These are phyloP conservation scores for Hypolimnas misippus DNA, from an alignment of 2,888 invertebrate species.

Conservation along the genomic window DNA sequence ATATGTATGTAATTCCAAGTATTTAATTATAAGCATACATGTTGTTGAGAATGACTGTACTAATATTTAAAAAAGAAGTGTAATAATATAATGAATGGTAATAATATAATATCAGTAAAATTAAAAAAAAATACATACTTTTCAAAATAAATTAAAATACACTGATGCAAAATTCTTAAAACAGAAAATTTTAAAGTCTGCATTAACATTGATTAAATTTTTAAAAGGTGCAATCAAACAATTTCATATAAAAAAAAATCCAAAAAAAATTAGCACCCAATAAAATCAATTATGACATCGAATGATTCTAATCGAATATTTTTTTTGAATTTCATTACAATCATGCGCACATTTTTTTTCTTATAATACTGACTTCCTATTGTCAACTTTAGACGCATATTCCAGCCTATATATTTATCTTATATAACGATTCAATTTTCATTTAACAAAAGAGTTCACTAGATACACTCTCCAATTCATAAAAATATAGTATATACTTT, in stretches of 20 bases:
- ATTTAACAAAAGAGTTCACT: conserved; percentile 42
- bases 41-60: no score
- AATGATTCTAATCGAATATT: neutral
- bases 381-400: conserved; percentile 31
- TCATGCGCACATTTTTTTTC: conserved; percentile 5
- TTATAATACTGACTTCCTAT: conserved; percentile 37
- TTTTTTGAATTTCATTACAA: neutral
- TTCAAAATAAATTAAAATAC: no score
- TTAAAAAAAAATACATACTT: neutral
- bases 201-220: no score
- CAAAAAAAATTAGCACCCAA: neutral
- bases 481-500: conserved; percentile 40
- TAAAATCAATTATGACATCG: neutral
- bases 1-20: neutral
- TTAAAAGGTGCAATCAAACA: no score
- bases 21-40: neutral
- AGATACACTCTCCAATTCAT: conserved; percentile 49
- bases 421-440: conserved; percentile 14
- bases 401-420: conserved; percentile 7
- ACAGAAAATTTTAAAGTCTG: neutral
- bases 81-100: neutral
- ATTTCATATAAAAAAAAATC: no score
- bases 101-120: neutral
- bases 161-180: neutral
- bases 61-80: neutral